A percentile compares a stretch with the other conserved stretches of the same genome.
phyloP scores from a whole-genome alignment of 2,113 vertebrate genomes.

The Vombatus ursinus region DNA sequence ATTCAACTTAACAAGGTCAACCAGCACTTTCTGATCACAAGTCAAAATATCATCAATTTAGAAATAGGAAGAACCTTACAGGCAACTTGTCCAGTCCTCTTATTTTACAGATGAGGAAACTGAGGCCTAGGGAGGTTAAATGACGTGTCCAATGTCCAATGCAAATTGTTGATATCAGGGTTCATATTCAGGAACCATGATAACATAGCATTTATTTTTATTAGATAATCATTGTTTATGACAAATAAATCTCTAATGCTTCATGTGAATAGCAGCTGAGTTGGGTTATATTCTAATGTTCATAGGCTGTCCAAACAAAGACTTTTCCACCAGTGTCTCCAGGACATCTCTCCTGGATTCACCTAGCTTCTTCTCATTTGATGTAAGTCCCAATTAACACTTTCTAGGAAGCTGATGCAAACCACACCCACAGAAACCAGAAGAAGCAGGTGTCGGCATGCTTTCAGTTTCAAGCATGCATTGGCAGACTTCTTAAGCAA shows the following conservation, averaged over 20 bases:
- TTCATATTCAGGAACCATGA: background rate
- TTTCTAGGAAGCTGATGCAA: constrained; percentile 13
- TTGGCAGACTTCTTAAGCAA: background rate
- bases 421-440: constrained; percentile 36
- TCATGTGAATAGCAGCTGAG: constrained; percentile 2
- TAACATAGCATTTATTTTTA: background rate
- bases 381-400: constrained; percentile 28
- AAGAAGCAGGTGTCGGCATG: background rate
- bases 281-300: background rate
- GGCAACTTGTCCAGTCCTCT: background rate
- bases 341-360: constrained; percentile 11
- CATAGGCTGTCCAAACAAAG: constrained; percentile 24
- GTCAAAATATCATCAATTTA: background rate
- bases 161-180: background rate
- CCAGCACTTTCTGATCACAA: background rate
- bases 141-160: background rate
- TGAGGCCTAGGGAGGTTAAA: background rate
- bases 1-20: background rate
- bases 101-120: background rate
- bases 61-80: background rate
- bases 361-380: background rate
- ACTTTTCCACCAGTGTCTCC: background rate
- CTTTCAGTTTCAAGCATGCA: background rate
- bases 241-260: constrained; percentile 1
- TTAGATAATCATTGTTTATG: background rate